Evolutionary conservation across 2,888 invertebrate genomes (phyloP), one percentile per base, ranked within the genome.

Genomic region (Drosophila limbata): DNA sequence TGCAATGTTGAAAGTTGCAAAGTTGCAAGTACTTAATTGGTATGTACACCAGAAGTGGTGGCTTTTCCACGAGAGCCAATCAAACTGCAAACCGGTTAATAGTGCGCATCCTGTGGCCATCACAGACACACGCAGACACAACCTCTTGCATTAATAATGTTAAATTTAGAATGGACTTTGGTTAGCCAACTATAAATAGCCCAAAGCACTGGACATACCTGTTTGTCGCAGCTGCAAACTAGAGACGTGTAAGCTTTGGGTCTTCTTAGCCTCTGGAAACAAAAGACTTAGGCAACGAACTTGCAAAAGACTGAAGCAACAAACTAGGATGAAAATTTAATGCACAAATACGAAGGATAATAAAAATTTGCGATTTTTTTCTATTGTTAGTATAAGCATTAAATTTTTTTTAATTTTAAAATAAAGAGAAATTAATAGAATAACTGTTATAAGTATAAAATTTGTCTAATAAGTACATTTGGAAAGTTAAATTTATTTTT

Each of bases 121-220:
- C 59, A 53, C 17, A 51, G n/a, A 19, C 47, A 37, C 50, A 77
- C 60, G 48, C 40, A 62, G 28, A 8, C 28, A 28, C 28, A 28
- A 51, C 21, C 47, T 48, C n/a, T 15, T 11, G 71, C 59, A 69
- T 62, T 69, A 77, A 63, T 83, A 77, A 77, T 69, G 70, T 78
- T 84, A 84, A 84, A 84, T 84, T 84, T 87, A 84, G 84, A 84
- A 87, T 87, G 85, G 82, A 80, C 87, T 84, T 84, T 84, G 88
- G 73, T 59, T 78, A 61, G 44, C 66, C 44, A 68, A 69, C 84
- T 84, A 84, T 72, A 84, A 84, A 84, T 84, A 84, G 66, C 51
- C n/a, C 55, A 55, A 56, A 28, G 21, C 21, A 50, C 33, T 48
- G 51, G 33, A 21, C 55, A 73, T 72, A 69, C 84, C 84, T 72